These are phyloP conservation scores for Carlito syrichta DNA, from an alignment of 2,113 vertebrate genomes.

Conservation along the genomic window DNA sequence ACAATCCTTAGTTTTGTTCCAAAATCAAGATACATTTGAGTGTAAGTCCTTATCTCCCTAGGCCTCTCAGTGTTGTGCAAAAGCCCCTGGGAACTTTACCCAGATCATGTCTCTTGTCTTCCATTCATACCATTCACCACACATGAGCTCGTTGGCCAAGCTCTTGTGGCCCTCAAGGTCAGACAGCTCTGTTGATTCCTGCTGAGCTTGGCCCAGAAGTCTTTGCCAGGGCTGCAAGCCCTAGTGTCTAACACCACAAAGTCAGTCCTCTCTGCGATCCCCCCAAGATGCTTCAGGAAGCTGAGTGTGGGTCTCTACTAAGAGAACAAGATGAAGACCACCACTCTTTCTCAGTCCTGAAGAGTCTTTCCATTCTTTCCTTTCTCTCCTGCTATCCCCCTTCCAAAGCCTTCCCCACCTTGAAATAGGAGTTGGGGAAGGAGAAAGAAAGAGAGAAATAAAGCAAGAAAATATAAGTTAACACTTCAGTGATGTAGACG, in stretches of 20 bases:
- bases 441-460: neutral
- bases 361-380: neutral
- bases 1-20: constrained; percentile 1
- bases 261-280: neutral
- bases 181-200: neutral
- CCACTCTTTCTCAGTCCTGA: neutral
- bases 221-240: neutral
- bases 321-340: neutral
- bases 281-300: neutral
- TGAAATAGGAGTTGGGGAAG: neutral
- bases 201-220: neutral
- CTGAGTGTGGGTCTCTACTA: neutral
- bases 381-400: neutral
- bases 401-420: neutral
- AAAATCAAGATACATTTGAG: constrained; percentile 5
- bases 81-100: neutral
- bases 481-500: neutral
- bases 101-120: neutral
- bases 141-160: neutral
- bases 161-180: neutral
- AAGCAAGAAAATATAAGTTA: neutral
- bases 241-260: neutral
- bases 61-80: neutral
- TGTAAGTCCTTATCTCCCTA: neutral
- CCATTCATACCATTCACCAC: neutral